Conservation (phyloP, 2,888 invertebrate genomes). For the Desoria tigrina region DNA sequence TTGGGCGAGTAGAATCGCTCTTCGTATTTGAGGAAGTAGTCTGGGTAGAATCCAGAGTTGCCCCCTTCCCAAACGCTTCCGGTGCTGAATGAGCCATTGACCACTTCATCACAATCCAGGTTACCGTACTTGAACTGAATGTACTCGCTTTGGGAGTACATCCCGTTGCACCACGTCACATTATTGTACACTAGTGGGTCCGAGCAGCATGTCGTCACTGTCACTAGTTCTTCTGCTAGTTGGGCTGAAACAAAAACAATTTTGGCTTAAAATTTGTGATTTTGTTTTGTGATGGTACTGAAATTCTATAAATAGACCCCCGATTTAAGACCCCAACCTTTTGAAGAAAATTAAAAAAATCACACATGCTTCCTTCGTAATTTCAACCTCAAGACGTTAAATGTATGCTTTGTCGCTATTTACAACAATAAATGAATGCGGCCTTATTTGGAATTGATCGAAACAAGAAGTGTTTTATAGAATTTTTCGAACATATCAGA, state of each 20-base stretch:
- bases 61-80: conserved; percentile 37
- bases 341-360: too few species aligned
- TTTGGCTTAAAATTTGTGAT: too few species aligned
- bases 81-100: conserved; percentile 32
- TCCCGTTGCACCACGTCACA: conserved; percentile 39
- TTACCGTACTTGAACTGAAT: conserved; percentile 38
- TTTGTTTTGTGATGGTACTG: too few species aligned
- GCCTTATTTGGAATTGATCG: too few species aligned
- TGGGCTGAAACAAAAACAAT: conserved; percentile 1
- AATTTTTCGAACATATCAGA: too few species aligned
- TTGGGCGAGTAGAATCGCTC: conserved; percentile 40
- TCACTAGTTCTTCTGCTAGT: conserved; percentile 32
- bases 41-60: conserved; percentile 38
- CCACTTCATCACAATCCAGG: conserved; percentile 32
- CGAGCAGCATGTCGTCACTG: conserved; percentile 39
- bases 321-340: too few species aligned
- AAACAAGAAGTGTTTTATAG: too few species aligned
- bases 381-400: too few species aligned
- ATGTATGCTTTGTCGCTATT: too few species aligned
- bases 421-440: too few species aligned
- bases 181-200: conserved; percentile 33
- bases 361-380: too few species aligned
- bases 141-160: conserved; percentile 37
- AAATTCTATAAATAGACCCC: too few species aligned
- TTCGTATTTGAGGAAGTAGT: conserved; percentile 41